phyloP scores from a whole-genome alignment of 1,140 invertebrate genomes.

The Pteromalus puparum region DNA sequence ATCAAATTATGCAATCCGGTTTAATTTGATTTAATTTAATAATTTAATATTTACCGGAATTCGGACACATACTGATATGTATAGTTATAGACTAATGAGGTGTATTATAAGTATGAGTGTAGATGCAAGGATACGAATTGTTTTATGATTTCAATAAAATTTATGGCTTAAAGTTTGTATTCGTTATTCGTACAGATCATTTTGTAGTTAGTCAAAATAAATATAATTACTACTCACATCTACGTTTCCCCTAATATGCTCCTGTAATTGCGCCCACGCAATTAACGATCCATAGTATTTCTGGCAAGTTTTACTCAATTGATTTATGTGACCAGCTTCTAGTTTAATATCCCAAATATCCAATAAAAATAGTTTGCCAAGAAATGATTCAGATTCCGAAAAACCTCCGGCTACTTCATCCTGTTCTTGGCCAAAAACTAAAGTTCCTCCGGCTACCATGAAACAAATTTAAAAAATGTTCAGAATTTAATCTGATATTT shows the following conservation, averaged over 20 bases:
- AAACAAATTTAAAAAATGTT: not conserved
- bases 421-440: constrained; percentile 85
- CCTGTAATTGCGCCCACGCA: constrained; percentile 79
- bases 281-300: constrained; percentile 75
- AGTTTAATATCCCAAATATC: constrained; percentile 80
- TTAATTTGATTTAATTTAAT: too few species aligned
- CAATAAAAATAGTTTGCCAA: constrained; percentile 78
- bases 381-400: constrained; percentile 80
- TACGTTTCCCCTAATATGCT: constrained; percentile 77
- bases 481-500: not conserved
- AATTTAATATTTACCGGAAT: not conserved
- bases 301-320: constrained; percentile 75
- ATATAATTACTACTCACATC: constrained; percentile 62
- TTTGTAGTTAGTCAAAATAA: not conserved
- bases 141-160: too few species aligned
- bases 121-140: too few species aligned
- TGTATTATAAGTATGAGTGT: not conserved
- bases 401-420: constrained; percentile 80
- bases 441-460: constrained; percentile 74
- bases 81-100: not conserved
- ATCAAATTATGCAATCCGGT: too few species aligned
- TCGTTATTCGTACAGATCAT: not conserved
- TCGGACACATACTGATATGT: not conserved
- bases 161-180: too few species aligned
- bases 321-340: constrained; percentile 68